Evolutionary conservation across 2,888 invertebrate genomes (phyloP).

Genomic region (Drosophila meridionalis): DNA sequence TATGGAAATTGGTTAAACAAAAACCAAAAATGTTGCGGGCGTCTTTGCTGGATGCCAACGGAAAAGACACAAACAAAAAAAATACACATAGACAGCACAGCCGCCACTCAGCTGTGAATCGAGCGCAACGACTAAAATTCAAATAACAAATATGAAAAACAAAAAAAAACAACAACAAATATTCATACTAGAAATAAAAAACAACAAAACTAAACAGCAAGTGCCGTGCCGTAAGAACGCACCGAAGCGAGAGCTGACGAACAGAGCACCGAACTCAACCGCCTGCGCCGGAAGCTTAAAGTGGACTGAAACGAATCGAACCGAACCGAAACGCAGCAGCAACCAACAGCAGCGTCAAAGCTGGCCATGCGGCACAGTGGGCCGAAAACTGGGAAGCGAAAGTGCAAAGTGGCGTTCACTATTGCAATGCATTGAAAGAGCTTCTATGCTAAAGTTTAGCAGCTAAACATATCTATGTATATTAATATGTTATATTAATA

Average conservation of each 20-base stretch:
- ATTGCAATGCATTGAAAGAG: no score
- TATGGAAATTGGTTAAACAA: slow-evolving; percentile 17
- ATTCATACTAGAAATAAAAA: slow-evolving; percentile 8
- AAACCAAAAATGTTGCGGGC: slow-evolving; percentile 11
- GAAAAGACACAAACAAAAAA: slow-evolving; percentile 23
- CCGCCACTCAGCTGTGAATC: slow-evolving; percentile 62
- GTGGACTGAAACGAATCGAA: slow-evolving; percentile 74
- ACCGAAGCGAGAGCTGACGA: slow-evolving; percentile 57
- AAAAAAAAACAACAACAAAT: slow-evolving; percentile 15
- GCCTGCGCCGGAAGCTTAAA: slow-evolving; percentile 81
- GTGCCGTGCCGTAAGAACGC: slow-evolving; percentile 37
- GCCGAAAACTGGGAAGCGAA: not conserved
- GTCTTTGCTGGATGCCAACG: slow-evolving; percentile 9
- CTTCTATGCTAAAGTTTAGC: no score
- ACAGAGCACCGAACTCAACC: slow-evolving; percentile 57
- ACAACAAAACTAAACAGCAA: slow-evolving; percentile 30
- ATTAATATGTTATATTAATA: no score
- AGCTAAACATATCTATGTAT: no score
- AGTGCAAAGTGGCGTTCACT: not conserved
- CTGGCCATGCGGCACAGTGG: slow-evolving; percentile 48
- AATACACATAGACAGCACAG: slow-evolving; percentile 22
- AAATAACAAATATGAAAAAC: slow-evolving; percentile 20
- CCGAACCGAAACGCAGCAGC: slow-evolving; percentile 56
- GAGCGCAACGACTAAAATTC: slow-evolving; percentile 23
- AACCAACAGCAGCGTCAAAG: slow-evolving; percentile 39